These are phyloP conservation scores for Nymphalis polychloros DNA, from an alignment of 2,888 invertebrate genomes.

Conservation along the genomic window DNA sequence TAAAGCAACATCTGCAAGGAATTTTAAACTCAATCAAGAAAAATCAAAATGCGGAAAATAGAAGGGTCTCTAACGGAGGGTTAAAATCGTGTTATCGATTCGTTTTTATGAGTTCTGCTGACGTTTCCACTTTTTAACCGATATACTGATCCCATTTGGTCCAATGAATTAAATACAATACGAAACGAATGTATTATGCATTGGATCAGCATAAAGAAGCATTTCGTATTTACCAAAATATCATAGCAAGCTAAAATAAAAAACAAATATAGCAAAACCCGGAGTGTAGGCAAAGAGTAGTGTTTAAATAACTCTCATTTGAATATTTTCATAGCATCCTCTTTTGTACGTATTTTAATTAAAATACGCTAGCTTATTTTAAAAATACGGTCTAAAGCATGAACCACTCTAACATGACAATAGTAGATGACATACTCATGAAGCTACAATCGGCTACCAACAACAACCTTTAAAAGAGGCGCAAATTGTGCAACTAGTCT, in stretches of 20 bases:
- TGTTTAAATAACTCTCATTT: constrained; percentile 31
- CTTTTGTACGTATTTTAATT: constrained; percentile 38
- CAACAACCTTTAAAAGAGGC: constrained; percentile 31
- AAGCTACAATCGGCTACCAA: constrained; percentile 37
- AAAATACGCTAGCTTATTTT: constrained; percentile 41
- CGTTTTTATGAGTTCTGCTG: constrained; percentile 76
- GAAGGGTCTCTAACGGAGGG: constrained; percentile 75
- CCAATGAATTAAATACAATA: constrained; percentile 4
- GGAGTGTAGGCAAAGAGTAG: constrained; percentile 20
- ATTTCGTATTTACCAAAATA: constrained; percentile 2
- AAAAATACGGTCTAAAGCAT: constrained; percentile 38
- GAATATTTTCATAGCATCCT: constrained; percentile 34
- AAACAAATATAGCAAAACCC: constrained; percentile 20
- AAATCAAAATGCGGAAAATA: constrained; percentile 81
- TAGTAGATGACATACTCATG: constrained; percentile 40
- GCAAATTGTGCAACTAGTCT: constrained; percentile 36
- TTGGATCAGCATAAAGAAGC: not conserved
- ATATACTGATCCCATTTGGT: constrained; percentile 37
- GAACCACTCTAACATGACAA: constrained; percentile 41
- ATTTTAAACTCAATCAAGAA: constrained; percentile 80
- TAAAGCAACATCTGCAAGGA: constrained; percentile 71
- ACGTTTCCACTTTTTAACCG: constrained; percentile 59
- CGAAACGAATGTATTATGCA: not conserved
- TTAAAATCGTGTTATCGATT: constrained; percentile 78
- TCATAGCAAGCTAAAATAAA: constrained; percentile 15